A percentile compares a stretch with the other conserved stretches of the same genome.
These are phyloP conservation scores for Sphaerophoria rueppellii DNA, from an alignment of 2,888 invertebrate species.

Conservation along the genomic window DNA sequence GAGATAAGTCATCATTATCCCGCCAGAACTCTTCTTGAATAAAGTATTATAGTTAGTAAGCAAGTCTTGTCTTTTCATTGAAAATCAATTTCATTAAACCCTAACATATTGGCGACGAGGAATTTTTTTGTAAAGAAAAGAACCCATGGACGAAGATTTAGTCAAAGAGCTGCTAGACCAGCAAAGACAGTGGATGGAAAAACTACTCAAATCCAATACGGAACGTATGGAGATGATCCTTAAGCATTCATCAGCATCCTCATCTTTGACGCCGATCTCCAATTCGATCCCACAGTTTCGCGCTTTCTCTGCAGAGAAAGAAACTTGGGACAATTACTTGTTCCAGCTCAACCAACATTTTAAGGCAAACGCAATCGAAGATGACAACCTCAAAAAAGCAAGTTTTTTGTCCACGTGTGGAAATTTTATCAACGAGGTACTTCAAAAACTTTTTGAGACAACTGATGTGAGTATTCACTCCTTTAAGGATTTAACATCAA, in stretches of 20 bases:
- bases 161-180: slow-evolving; percentile 19
- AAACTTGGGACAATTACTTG: background rate
- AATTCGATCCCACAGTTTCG: slow-evolving; percentile 10
- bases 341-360: slow-evolving; percentile 24
- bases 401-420: slow-evolving; percentile 11
- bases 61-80: too few species aligned
- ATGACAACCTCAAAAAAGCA: slow-evolving; percentile 10
- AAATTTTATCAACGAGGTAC: slow-evolving; percentile 5
- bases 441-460: background rate
- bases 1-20: background rate
- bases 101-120: too few species aligned
- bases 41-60: too few species aligned
- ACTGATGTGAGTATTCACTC: background rate
- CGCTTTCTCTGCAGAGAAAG: background rate
- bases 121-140: background rate
- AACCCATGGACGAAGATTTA: background rate
- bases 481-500: background rate
- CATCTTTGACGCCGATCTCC: background rate
- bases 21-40: background rate
- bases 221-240: background rate
- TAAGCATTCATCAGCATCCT: background rate
- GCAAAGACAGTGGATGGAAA: slow-evolving; percentile 32
- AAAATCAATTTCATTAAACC: too few species aligned
- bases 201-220: background rate
- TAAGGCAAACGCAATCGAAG: slow-evolving; percentile 8